Evolutionary conservation across 2,888 invertebrate species (phyloP), one percentile per base, ranked within the genome.

Genomic region (Parelbella ahira): DNA sequence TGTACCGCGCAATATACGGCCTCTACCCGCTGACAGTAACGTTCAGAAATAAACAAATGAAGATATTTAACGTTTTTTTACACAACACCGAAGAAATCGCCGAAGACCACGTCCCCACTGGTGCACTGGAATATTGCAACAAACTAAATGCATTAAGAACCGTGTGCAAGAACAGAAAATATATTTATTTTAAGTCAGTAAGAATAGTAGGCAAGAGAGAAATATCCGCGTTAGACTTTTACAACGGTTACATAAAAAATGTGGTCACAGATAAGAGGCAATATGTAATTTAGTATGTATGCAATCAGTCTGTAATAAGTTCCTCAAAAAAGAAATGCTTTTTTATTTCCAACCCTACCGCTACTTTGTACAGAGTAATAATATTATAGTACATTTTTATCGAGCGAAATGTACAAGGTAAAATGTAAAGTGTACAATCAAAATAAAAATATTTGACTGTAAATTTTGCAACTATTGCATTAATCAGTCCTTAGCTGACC

Each of bases 171-270:
- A 90, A 91, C 60, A 83, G 84, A 36, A 88, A 80, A 51, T 92
- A 89, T 80, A 76, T 96, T 45, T 89, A 90, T 68, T 89, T 94
- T 43, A 82, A 80, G 51, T 88, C 89, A 54, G 53, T 96, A 41
- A 89, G 91, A 60, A 72, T 96, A 44, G 83, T 91, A 52, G 92
- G 92, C 4, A 93, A 90, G 68, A 92, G 90, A 68, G 82, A 89
- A 56, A 94, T 97, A 90, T 90, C 88, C 33, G 94, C 96, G 1
- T 60, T 77, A 55, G 95, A 96, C 66, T 98, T 98, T 84, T 91
- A 91, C 73, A 96, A 96, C 87, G 97, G 97, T 4, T 97, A 92
- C 74, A 78, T 97, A 15, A 91, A 89, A 61, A 92, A 92, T 79
- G 58, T 70, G 27, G 60, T 74, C 1, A 10, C 54, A 43, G 70